A percentile compares a stretch with the other conserved stretches of the same genome.
Conservation (phyloP, 2,888 invertebrate genomes). For the Prenolepis imparis region DNA sequence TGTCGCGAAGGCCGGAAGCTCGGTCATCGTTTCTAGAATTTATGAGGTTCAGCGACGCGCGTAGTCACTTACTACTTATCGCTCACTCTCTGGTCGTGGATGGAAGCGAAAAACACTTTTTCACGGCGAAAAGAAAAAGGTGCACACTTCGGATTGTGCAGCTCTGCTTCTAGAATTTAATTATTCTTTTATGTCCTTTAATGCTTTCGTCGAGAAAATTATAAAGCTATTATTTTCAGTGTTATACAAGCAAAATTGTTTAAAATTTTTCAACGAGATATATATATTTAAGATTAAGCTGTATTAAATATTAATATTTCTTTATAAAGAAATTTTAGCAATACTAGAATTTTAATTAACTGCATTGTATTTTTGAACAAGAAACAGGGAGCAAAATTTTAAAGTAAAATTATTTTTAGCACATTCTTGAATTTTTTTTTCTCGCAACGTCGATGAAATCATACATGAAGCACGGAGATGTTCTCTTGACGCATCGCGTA, state of each 20-base stretch:
- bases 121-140: background rate
- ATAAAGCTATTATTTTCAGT: background rate
- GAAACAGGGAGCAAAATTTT: constrained; percentile 8
- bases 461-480: constrained; percentile 11
- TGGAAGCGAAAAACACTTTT: constrained; percentile 11
- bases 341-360: background rate
- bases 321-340: background rate
- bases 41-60: constrained; percentile 54
- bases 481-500: constrained; percentile 15
- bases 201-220: background rate
- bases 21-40: constrained; percentile 62
- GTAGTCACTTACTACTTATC: constrained; percentile 38
- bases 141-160: background rate
- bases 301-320: background rate
- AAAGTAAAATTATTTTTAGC: constrained; percentile 14
- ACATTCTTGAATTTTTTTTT: background rate
- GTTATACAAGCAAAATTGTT: background rate
- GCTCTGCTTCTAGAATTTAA: background rate
- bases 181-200: background rate
- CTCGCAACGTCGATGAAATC: background rate
- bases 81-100: constrained; percentile 10
- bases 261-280: background rate
- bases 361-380: background rate
- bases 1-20: constrained; percentile 47
- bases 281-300: background rate